Evolutionary conservation across 2,888 invertebrate species (phyloP).

Genomic region (Siphlonurus alternatus): DNA sequence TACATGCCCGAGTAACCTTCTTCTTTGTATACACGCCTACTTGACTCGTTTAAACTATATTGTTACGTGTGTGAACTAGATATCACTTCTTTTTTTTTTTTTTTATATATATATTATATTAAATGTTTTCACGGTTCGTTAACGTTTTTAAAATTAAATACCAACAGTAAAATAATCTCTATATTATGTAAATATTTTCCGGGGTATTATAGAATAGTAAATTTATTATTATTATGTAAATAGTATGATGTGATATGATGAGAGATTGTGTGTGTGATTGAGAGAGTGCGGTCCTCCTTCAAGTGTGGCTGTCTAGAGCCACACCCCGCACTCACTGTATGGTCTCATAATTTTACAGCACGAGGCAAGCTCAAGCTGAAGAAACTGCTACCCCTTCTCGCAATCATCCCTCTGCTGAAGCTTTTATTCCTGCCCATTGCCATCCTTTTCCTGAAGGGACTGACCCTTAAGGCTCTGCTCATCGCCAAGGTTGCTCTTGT

Average conservation of each 20-base stretch:
- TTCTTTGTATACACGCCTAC: no score
- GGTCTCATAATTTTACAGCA: neutral
- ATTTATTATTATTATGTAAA: no score
- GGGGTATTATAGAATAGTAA: no score
- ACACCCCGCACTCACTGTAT: neutral
- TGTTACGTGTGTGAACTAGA: no score
- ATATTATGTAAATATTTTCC: no score
- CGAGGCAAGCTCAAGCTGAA: slow-evolving; percentile 3
- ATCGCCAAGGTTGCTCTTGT: slow-evolving; percentile 65
- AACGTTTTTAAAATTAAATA: no score
- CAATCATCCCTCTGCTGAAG: neutral
- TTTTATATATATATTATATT: no score
- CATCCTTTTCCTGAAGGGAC: slow-evolving; percentile 59
- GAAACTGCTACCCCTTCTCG: neutral
- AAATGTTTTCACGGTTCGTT: no score
- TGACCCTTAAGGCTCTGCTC: slow-evolving; percentile 75
- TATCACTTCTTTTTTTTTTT: no score
- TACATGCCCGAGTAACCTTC: no score
- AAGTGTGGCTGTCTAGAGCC: neutral
- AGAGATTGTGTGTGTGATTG: neutral
- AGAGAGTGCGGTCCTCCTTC: neutral
- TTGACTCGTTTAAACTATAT: no score
- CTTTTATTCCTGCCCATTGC: slow-evolving; percentile 48
- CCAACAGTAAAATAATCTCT: no score
- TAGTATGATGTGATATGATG: neutral